A percentile compares a stretch with the other conserved stretches of the same genome.
Conservation (phyloP, 2,888 invertebrate genomes). For the Myathropa florea region DNA sequence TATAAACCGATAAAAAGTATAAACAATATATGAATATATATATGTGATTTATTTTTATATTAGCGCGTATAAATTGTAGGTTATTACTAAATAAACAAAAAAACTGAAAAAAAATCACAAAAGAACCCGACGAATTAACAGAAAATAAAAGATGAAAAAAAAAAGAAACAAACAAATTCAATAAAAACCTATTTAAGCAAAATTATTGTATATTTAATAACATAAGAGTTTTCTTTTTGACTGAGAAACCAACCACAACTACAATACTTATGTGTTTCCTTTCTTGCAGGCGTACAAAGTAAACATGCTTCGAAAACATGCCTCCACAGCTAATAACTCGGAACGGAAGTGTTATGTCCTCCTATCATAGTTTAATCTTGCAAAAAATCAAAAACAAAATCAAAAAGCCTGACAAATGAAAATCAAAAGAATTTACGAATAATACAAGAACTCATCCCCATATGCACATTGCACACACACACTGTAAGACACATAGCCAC, state of each 20-base stretch:
- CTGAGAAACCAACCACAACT: constrained; percentile 17
- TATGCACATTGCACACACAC: constrained; percentile 51
- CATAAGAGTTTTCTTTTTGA: constrained; percentile 36
- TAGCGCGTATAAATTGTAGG: constrained; percentile 67
- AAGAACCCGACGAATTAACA: constrained; percentile 53
- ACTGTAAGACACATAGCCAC: constrained; percentile 6
- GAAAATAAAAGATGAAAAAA: too few species aligned
- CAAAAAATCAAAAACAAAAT: constrained; percentile 1
- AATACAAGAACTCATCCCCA: constrained; percentile 62
- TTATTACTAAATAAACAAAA: constrained; percentile 52
- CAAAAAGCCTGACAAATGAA: constrained; percentile 12
- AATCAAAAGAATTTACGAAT: constrained; percentile 4
- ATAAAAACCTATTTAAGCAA: constrained; percentile 56
- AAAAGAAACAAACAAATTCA: constrained; percentile 22
- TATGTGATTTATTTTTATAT: constrained; percentile 72
- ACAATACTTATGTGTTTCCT: constrained; percentile 51
- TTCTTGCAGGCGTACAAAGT: constrained; percentile 67
- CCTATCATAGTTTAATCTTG: constrained; percentile 24
- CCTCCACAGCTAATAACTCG: constrained; percentile 23
- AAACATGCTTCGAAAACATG: constrained; percentile 21
- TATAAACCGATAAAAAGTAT: constrained; percentile 51
- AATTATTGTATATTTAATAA: constrained; percentile 44
- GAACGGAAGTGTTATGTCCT: constrained; percentile 24
- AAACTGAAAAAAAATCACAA: constrained; percentile 31
- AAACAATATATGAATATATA: constrained; percentile 58